Percentiles rank a stretch among this genome's conserved stretches.
Conservation (phyloP, 1,140 invertebrate genomes). For the Drosophila kohkoa region DNA sequence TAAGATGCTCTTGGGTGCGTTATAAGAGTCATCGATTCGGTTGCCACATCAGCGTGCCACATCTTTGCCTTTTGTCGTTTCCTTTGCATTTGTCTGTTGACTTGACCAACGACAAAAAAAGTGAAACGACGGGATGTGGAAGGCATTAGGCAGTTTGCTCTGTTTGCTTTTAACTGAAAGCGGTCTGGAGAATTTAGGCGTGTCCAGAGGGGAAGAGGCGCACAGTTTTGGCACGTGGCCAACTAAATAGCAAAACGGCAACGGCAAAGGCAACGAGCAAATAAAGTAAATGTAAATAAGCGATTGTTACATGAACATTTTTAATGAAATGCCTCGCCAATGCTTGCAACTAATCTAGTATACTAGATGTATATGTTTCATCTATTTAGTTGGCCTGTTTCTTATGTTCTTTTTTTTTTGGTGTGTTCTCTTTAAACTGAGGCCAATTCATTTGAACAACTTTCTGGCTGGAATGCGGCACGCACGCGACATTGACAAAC, state of each 20-base stretch:
- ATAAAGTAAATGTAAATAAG: constrained; percentile 43
- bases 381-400: background rate
- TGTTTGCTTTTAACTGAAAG: constrained; percentile 31
- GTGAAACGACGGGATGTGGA: constrained; percentile 31
- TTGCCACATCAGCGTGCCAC: constrained; percentile 22
- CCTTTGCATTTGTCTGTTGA: constrained; percentile 31
- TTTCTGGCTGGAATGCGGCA: constrained; percentile 23
- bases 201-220: constrained; percentile 7
- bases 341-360: background rate
- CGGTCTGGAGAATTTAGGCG: constrained; percentile 20
- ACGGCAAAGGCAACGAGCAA: constrained; percentile 22
- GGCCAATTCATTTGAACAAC: constrained; percentile 29
- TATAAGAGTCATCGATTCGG: background rate
- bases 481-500: constrained; percentile 53
- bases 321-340: constrained; percentile 40
- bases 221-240: constrained; percentile 67
- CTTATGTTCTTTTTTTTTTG: background rate
- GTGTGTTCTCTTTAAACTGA: background rate
- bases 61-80: constrained; percentile 6
- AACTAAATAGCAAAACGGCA: constrained; percentile 34
- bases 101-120: constrained; percentile 35
- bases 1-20: background rate
- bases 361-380: constrained; percentile 3
- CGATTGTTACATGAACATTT: constrained; percentile 31
- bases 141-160: constrained; percentile 10